Conservation (phyloP, 2,888 invertebrate species). For the Dermolepida albohirtum region DNA sequence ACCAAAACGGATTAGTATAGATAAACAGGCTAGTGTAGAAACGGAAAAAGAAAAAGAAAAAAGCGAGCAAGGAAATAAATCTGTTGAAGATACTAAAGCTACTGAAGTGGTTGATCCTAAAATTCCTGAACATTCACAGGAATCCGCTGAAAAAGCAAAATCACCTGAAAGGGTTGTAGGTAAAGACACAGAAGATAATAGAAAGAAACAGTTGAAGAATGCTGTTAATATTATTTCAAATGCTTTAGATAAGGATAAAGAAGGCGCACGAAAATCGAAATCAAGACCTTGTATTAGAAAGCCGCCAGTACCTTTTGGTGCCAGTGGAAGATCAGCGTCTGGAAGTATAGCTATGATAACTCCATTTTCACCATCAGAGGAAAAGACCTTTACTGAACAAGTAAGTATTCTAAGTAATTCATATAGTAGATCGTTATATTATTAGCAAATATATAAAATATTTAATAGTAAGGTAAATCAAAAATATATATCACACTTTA, state of each 20-base stretch:
- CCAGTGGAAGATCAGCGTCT: conserved; percentile 69
- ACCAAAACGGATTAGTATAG: conserved; percentile 51
- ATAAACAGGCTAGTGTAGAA: conserved; percentile 43
- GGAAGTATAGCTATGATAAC: conserved; percentile 66
- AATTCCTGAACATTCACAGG: conserved; percentile 10
- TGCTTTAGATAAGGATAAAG: conserved; percentile 69
- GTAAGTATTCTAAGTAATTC: conserved; percentile 5
- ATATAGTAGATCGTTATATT: no score
- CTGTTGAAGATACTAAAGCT: conserved; percentile 15
- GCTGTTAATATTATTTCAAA: conserved; percentile 80
- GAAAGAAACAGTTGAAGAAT: conserved; percentile 72
- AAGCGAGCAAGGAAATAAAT: conserved; percentile 46
- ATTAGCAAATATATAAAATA: no score
- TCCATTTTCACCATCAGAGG: conserved; percentile 46
- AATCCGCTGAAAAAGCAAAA: conserved; percentile 15
- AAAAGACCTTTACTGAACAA: conserved; percentile 29
- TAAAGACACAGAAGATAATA: conserved; percentile 61
- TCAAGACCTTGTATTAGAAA: conserved; percentile 67
- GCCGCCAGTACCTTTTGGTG: conserved; percentile 76
- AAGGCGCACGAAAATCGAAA: conserved; percentile 64
- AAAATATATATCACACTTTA: no score
- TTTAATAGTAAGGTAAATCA: no score
- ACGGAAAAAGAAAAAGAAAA: conserved; percentile 59
- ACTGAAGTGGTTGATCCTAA: conserved; percentile 12
- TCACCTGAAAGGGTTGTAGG: conserved; percentile 37